Base-by-base conservation (phyloP, 2,888 invertebrate species). In the Neoitamus cyanurus region DNA sequence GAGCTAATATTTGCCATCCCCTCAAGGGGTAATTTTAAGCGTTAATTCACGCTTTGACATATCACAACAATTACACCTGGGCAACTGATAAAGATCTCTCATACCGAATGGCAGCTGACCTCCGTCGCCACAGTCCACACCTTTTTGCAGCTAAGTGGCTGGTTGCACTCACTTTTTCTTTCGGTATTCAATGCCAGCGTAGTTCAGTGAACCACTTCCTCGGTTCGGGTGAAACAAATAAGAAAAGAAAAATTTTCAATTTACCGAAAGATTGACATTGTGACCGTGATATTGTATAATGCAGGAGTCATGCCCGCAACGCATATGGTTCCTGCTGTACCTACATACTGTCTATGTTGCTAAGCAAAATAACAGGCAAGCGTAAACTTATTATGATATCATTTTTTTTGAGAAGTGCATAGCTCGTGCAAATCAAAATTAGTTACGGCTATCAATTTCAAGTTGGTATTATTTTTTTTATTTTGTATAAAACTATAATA, bases 191-290 rank as follows among this genome's bases (percentile, higher is more conserved):
- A 58, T 58, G 58, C 58, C 58, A 58, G 20, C 58, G 58, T 58
- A 58, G 58, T 58, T 58, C 58, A 58, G 58, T 58, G 58, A 58
- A 58, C 58, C 58, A 58, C 58, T 58, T 58, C 58, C 58, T 58
- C 58, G 58, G 58, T 58, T 58, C 58, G 58, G 48, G 9, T 9
- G 3, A 25, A 20, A 25, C 25, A 7, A 58, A 58, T 58, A 20
- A 58, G 20, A 20, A 58, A 20, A 58, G 15, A 15, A 58, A 20
- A 58, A 58, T 58, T 58, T 58, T 25, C 58, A 58, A 58, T 58
- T 25, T 20, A 58, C 58, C 20, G 9, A 58, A 58, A 58, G 58
- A 58, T 58, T 58, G 58, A 58, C 58, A 58, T 58, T 58, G 58
- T 20, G 58, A 58, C 58, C 58, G 15, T 58, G 58, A 58, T 25